A percentile compares a stretch with the other conserved stretches of the same genome.
Conservation (phyloP, 2,113 vertebrate genomes). For the Pangasianodon gigas region DNA sequence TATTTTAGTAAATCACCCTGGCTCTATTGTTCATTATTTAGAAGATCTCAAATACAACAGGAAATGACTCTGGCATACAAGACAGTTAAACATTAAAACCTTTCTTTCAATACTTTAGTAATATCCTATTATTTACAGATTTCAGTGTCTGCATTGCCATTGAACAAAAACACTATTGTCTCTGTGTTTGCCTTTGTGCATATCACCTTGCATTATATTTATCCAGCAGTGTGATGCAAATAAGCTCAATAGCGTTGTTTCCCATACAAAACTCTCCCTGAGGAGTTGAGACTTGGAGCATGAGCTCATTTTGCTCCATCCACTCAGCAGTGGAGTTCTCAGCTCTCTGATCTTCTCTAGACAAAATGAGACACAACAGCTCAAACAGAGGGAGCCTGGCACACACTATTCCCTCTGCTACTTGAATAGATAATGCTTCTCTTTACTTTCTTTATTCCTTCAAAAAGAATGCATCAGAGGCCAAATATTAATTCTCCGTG, state of each 20-base stretch:
- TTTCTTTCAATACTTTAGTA: constrained; percentile 12
- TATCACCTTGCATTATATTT: constrained; percentile 47
- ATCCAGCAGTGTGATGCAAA: constrained; percentile 69
- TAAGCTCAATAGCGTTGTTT: constrained; percentile 66
- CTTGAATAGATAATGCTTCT: constrained; percentile 80
- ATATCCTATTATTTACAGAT: constrained; percentile 14
- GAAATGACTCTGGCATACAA: constrained; percentile 8
- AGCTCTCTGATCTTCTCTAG: constrained; percentile 75
- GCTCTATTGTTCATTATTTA: constrained; percentile 19
- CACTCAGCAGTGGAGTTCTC: constrained; percentile 65
- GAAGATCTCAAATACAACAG: constrained; percentile 11
- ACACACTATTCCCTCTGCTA: constrained; percentile 74
- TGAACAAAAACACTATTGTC: constrained; percentile 35
- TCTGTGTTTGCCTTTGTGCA: constrained; percentile 18
- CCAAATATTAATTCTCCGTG: constrained; percentile 79
- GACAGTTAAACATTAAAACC: not conserved
- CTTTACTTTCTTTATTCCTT: constrained; percentile 77
- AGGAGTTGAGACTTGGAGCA: constrained; percentile 60
- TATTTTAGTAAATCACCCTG: not conserved
- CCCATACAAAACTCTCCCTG: constrained; percentile 76
- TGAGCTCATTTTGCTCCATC: constrained; percentile 67
- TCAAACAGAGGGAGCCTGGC: constrained; percentile 68
- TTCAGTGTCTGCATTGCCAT: not conserved
- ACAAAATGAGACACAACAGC: constrained; percentile 79
- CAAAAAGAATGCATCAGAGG: constrained; percentile 81